Evolutionary conservation across 2,888 invertebrate species (phyloP).

Genomic region (Dryomyza anilis): DNA sequence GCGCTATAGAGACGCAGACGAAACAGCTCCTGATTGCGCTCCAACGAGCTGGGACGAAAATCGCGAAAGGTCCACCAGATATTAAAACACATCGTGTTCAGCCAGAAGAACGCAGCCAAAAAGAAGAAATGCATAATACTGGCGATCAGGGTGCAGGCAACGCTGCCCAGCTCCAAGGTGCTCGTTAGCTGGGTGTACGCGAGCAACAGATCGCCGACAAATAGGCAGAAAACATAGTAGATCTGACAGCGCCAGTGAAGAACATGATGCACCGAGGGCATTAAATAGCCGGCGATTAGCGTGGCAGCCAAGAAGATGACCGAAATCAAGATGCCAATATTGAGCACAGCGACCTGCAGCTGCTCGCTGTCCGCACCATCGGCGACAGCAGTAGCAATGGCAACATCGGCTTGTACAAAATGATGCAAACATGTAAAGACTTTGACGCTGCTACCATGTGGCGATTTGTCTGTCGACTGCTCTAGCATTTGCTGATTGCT

Average conservation of each 20-base stretch:
- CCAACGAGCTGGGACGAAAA: conserved; percentile 81
- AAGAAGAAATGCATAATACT: conserved; percentile 87
- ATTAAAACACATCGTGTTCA: conserved; percentile 93
- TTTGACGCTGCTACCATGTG: conserved; percentile 59
- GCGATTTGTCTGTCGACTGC: conserved; percentile 16
- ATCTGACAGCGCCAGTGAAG: conserved; percentile 90
- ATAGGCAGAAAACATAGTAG: conserved; percentile 81
- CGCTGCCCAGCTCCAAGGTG: conserved; percentile 65
- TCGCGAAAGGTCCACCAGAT: conserved; percentile 91
- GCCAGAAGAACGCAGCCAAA: conserved; percentile 89
- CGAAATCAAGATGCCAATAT: conserved; percentile 78
- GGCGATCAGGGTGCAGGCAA: conserved; percentile 69
- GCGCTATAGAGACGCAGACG: conserved; percentile 79
- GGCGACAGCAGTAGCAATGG: conserved; percentile 5
- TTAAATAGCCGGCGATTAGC: conserved; percentile 76
- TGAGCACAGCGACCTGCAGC: conserved; percentile 74
- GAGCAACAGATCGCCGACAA: conserved; percentile 79
- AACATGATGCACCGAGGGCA: conserved; percentile 83
- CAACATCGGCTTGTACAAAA: conserved; percentile 50
- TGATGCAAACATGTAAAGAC: conserved; percentile 70
- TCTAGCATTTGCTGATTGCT: conserved; percentile 20
- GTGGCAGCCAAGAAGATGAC: conserved; percentile 82
- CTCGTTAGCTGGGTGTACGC: conserved; percentile 77
- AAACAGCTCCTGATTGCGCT: conserved; percentile 82
- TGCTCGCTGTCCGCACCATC: conserved; percentile 37